Base-by-base conservation (phyloP, 1,140 invertebrate species). In the Ctenoplectra terminalis region DNA sequence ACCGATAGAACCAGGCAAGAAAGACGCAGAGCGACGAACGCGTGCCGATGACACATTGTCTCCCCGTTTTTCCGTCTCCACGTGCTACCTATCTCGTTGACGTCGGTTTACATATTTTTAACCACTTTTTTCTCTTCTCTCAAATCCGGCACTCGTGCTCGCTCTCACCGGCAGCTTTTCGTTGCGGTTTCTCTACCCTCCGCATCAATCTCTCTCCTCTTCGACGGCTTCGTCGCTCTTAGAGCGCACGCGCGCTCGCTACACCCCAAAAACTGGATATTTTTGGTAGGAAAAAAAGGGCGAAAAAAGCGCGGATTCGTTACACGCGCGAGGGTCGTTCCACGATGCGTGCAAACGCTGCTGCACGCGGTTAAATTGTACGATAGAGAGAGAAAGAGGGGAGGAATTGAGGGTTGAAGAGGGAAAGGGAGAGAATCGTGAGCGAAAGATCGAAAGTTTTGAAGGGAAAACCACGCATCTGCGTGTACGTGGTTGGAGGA, bases 241-340 rank as follows among this genome's bases (percentile, higher is more conserved):
- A 11, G 31, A 56, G 76, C 31, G 72, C 69, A 46, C 66, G 64
- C 61, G 75, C 17, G 56, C 50, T 23, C 31, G 43, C 71, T 75
- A 26, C 78, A 82, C 82, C 86, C 88, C 70, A 48, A 89, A 89
- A 89, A 82, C 64, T 86, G 82, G 86, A 86, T 89, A 89, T 89
- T 89, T 88, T 84, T 70, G 86, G 72, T 56, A 17, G 43, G 54
- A 70, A 81, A 87, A 83, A 84, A 84, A 61, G 31, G 67, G 46
- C 54, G 82, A 89, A 90, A 90, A 90, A 90, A 90, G 88, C 84
- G 85, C 85, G 81, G 87, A 90, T 90, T 90, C 89, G 89, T 90
- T 90, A 90, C 89, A 87, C 81, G 52, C 85, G 77, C 76, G 56
- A 84, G 71, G 81, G 84, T 86, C 77, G 56, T 34, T 81, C 67